Conservation (phyloP, 2,113 vertebrate species). For the Macroglossus sobrinus region DNA sequence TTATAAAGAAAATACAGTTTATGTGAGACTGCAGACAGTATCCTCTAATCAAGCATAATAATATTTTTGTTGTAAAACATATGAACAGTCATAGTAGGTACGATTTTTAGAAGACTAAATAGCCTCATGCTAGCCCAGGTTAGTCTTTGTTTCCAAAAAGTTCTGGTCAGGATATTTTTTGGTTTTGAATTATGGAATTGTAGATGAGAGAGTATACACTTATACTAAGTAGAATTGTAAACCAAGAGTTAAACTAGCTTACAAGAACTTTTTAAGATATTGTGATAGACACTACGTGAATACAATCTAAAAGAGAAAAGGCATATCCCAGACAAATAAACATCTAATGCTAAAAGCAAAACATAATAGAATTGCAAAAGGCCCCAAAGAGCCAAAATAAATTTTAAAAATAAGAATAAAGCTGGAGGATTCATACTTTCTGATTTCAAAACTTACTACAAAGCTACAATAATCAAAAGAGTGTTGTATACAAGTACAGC, state of each 20-base stretch:
- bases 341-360: background rate
- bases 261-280: background rate
- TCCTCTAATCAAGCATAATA: background rate
- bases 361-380: background rate
- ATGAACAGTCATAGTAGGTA: background rate
- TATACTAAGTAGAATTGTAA: background rate
- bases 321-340: background rate
- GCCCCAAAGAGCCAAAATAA: background rate
- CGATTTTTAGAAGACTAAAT: background rate
- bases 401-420: background rate
- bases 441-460: conserved; percentile 8
- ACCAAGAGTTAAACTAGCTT: background rate
- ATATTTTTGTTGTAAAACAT: background rate
- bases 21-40: background rate
- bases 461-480: background rate
- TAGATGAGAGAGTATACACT: background rate
- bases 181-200: background rate
- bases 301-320: background rate
- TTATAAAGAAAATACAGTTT: background rate
- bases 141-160: background rate
- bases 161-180: background rate
- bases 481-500: background rate
- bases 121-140: background rate
- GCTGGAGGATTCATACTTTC: background rate
- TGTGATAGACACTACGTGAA: background rate